phyloP scores from a whole-genome alignment of 2,888 invertebrate species.

The Antitype chi region DNA sequence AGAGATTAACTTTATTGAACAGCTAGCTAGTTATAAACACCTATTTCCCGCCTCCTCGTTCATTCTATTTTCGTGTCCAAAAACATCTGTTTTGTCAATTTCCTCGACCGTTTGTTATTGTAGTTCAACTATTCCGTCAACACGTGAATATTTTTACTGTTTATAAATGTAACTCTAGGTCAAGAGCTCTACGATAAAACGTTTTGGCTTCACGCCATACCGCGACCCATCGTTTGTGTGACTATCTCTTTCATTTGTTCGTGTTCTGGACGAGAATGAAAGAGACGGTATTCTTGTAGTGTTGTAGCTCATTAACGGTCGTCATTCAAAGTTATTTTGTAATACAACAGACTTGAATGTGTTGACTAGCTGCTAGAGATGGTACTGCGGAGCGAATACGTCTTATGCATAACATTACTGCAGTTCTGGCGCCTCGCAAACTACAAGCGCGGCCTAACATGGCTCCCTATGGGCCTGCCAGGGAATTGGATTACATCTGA shows the following conservation, averaged over 20 bases:
- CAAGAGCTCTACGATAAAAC: constrained; percentile 77
- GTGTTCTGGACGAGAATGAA: constrained; percentile 24
- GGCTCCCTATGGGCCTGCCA: constrained; percentile 32
- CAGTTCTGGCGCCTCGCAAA: constrained; percentile 36
- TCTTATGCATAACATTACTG: constrained; percentile 58
- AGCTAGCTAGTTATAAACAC: not conserved
- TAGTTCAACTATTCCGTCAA: constrained; percentile 68
- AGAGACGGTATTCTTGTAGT: constrained; percentile 55
- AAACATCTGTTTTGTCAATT: constrained; percentile 58
- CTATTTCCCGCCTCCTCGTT: constrained; percentile 17
- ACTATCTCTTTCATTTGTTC: constrained; percentile 63
- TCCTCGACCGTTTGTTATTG: constrained; percentile 57
- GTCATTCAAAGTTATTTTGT: constrained; percentile 65
- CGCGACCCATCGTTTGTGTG: constrained; percentile 33
- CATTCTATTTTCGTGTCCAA: constrained; percentile 42
- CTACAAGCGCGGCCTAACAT: constrained; percentile 44
- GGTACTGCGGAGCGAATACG: constrained; percentile 39
- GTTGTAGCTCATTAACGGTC: constrained; percentile 56
- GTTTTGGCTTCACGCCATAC: constrained; percentile 80
- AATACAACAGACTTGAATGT: constrained; percentile 59
- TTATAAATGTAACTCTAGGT: constrained; percentile 84
- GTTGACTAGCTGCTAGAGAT: constrained; percentile 50
- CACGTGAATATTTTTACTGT: constrained; percentile 68
- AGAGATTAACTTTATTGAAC: not conserved
- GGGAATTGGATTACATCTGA: constrained; percentile 44